A percentile compares a stretch with the other conserved stretches of the same genome.
Conservation (phyloP, 2,888 invertebrate genomes). For the Meloe dianella region DNA sequence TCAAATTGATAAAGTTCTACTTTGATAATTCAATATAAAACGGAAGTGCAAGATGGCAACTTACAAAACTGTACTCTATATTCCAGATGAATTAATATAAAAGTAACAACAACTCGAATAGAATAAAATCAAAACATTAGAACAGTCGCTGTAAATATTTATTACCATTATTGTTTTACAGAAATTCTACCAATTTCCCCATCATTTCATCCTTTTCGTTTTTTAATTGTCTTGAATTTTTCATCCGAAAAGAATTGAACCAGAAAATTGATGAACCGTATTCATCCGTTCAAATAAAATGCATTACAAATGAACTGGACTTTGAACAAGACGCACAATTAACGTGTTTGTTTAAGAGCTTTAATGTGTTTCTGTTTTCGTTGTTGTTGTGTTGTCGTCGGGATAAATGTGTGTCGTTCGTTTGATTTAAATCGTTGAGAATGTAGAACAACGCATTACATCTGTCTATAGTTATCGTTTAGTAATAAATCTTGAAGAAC, state of each 20-base stretch:
- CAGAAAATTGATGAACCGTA: neutral
- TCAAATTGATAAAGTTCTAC: neutral
- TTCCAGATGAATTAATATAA: neutral
- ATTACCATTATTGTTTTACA: neutral
- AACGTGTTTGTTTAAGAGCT: neutral
- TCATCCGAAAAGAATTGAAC: neutral
- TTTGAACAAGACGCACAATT: neutral
- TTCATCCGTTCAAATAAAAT: neutral
- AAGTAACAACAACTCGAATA: neutral
- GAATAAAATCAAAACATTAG: neutral
- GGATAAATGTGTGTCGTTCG: neutral
- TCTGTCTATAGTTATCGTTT: neutral
- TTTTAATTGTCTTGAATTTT: neutral
- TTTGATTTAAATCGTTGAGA: neutral
- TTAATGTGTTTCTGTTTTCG: neutral
- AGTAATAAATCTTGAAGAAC: constrained; percentile 36
- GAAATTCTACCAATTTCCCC: neutral
- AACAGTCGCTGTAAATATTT: neutral
- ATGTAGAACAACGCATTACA: neutral
- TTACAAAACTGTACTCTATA: neutral
- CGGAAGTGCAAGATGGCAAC: neutral
- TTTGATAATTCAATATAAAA: neutral
- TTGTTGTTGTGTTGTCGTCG: neutral
- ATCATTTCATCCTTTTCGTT: neutral
- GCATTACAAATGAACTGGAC: neutral